Base-by-base conservation (phyloP, 2,888 invertebrate genomes). In the Drosophila neotestacea region DNA sequence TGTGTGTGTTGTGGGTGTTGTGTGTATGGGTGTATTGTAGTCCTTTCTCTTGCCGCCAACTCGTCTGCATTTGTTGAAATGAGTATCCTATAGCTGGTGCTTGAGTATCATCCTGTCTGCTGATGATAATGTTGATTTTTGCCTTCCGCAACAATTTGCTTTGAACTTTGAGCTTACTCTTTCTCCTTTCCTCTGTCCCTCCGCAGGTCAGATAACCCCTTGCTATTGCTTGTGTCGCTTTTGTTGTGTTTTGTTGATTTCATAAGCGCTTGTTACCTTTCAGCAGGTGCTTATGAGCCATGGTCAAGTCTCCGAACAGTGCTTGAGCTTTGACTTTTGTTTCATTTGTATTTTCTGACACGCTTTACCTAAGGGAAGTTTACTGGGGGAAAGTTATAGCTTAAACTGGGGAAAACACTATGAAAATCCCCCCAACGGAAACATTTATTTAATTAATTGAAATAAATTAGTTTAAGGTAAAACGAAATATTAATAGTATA, bases 71-170 rank as follows among this genome's bases (percentile, higher is more conserved):
- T 88, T 70, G 61, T 44, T 61, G 55, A 70, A 59, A 72, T 73
- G 75, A 69, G 86, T 83, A 78, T 83, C 84, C 86, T 69, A 68
- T 84, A 66, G 72, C 65, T 58, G 56, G 51, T 73, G 64, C 68
- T 58, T 56, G 67, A 70, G 77, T 42, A 55, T 62, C 68, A 70
- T 73, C 70, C 83, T 68, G 72, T 64, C 52, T 80, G 73, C 69
- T 79, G 81, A 86, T 81, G 85, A 88, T 88, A 88, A 88, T 85
- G 85, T 81, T 85, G 85, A 89, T 89, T 85, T 81, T 84, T 85
- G 89, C 76, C 89, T 85, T 89, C 89, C 85, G 87, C 89, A 85
- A 85, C 88, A 89, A 85, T 85, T 85, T 89, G 85, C 89, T 85
- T 89, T 89, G 89, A 85, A 84, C 87, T 81, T 74, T 64, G 52